These are phyloP conservation scores for Lagothrix lagotricha DNA, from an alignment of 2,797 vertebrate genomes.

Conservation along the genomic window DNA sequence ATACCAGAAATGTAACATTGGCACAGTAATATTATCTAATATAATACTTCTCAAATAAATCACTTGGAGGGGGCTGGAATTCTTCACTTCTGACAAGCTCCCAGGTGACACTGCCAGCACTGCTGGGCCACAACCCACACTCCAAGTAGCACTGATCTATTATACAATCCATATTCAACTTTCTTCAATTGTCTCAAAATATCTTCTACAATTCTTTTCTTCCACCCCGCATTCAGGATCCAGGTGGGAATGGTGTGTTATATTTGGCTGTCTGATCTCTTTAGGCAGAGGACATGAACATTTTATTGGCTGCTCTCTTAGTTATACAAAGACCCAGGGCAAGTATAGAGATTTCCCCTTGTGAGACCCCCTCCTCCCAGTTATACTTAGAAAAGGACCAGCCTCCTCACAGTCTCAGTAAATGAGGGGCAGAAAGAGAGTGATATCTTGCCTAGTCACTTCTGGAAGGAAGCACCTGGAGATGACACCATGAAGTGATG, in stretches of 20 bases:
- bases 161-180: not conserved
- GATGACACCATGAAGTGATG: not conserved
- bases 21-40: not conserved
- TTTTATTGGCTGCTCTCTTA: not conserved
- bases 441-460: not conserved
- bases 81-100: not conserved
- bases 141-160: not conserved
- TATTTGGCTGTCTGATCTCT: not conserved
- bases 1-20: not conserved
- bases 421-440: not conserved
- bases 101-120: not conserved
- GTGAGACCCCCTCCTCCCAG: not conserved
- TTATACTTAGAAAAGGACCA: not conserved
- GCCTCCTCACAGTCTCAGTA: not conserved
- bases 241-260: not conserved
- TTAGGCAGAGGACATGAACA: not conserved
- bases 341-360: not conserved
- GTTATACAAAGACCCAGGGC: slow-evolving; percentile 10
- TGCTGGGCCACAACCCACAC: not conserved
- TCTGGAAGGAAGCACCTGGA: not conserved
- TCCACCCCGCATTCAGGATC: not conserved
- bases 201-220: not conserved
- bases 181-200: not conserved
- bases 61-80: not conserved
- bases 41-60: not conserved